Percentiles rank a stretch among this genome's conserved stretches.
phyloP scores from a whole-genome alignment of 2,113 vertebrate genomes.

The Rhabdornis inornatus region DNA sequence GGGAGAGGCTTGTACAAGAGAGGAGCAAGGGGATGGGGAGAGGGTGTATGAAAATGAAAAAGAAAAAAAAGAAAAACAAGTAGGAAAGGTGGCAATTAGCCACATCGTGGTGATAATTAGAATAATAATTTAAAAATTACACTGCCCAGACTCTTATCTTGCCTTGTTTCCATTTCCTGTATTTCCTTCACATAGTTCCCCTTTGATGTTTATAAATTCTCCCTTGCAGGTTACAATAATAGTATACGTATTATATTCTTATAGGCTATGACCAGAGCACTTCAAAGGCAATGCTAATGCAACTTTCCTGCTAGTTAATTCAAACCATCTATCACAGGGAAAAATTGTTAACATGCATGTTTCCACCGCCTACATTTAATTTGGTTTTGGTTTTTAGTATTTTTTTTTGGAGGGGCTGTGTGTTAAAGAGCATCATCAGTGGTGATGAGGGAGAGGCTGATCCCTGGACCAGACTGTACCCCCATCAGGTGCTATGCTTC shows the following conservation, averaged over 20 bases:
- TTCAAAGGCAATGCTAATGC: conserved; percentile 73
- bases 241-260: conserved; percentile 65
- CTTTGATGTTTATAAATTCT: conserved; percentile 73
- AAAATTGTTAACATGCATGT: conserved; percentile 74
- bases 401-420: neutral
- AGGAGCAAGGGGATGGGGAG: neutral
- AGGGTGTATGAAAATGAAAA: neutral
- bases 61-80: neutral
- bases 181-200: conserved; percentile 46
- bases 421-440: conserved; percentile 42
- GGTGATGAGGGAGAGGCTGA: neutral
- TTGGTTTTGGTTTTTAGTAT: neutral
- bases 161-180: conserved; percentile 67
- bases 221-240: conserved; percentile 69
- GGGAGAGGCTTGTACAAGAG: neutral
- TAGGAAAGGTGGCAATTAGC: conserved; percentile 12
- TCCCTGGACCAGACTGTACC: neutral
- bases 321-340: conserved; percentile 76
- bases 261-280: conserved; percentile 60
- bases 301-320: conserved; percentile 75
- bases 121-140: conserved; percentile 46
- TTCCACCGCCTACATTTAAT: conserved; percentile 68
- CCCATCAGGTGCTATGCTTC: neutral
- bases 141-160: conserved; percentile 26
- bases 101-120: neutral